These are phyloP conservation scores for Allobates femoralis DNA, from an alignment of 2,797 vertebrate species.

Conservation along the genomic window DNA sequence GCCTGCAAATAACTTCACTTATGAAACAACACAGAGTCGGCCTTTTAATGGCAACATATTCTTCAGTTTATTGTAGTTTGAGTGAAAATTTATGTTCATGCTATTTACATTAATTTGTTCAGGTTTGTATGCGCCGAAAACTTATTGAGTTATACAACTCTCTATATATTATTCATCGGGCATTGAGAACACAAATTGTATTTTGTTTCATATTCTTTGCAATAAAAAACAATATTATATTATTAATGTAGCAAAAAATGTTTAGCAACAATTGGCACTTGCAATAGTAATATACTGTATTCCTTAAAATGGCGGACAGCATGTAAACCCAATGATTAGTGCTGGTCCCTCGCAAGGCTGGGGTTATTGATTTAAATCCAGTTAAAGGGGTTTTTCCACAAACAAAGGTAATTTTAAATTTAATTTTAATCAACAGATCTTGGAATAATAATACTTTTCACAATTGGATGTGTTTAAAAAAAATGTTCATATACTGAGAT, in stretches of 20 bases:
- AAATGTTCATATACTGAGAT: no score
- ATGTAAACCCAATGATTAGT: no score
- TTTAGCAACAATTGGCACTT: neutral
- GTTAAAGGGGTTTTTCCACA: no score
- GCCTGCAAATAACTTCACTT: neutral
- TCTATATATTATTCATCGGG: neutral
- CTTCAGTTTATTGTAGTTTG: neutral
- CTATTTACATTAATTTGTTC: neutral
- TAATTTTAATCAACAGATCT: no score
- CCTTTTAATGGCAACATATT: conserved; percentile 15
- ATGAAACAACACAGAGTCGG: neutral
- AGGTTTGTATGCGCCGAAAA: neutral
- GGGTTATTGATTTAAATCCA: no score
- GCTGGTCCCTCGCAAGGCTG: no score
- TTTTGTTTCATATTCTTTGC: neutral
- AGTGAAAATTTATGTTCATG: neutral
- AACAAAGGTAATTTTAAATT: no score
- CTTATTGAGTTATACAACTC: neutral
- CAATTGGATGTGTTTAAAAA: no score
- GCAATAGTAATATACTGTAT: no score
- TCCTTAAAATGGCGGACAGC: no score
- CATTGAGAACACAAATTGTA: neutral
- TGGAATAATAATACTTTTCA: no score
- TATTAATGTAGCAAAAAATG: neutral
- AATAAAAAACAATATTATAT: no score